Evolutionary conservation across 2,888 invertebrate genomes (phyloP).

Genomic region (Limenitis camilla): DNA sequence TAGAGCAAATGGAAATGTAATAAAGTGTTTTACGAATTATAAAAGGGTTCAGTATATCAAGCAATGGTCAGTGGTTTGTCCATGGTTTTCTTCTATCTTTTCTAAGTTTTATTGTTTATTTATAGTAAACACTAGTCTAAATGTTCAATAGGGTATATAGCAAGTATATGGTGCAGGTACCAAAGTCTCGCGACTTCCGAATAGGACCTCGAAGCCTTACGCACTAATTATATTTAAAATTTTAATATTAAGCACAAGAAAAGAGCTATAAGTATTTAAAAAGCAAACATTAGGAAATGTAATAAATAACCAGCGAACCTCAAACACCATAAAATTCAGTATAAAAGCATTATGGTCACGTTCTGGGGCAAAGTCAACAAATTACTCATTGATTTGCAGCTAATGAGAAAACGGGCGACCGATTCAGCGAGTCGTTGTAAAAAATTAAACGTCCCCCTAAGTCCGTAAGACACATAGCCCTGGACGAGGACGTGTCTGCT

Average conservation of each 20-base stretch:
- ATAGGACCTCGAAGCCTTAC: too few species aligned
- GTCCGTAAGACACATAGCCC: constrained; percentile 71
- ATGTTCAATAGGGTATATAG: neutral
- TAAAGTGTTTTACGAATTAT: too few species aligned
- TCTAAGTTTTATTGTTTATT: too few species aligned
- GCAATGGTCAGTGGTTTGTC: too few species aligned
- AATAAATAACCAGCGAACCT: constrained; percentile 2
- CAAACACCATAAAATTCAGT: constrained; percentile 14
- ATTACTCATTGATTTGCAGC: constrained; percentile 48
- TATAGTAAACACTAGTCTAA: too few species aligned
- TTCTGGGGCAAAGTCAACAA: constrained; percentile 31
- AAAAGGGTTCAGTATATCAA: too few species aligned
- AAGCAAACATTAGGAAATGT: neutral
- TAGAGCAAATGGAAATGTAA: too few species aligned
- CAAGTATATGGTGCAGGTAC: neutral
- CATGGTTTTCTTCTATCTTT: too few species aligned
- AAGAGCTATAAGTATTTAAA: neutral
- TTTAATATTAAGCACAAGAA: neutral
- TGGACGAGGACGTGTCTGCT: constrained; percentile 66
- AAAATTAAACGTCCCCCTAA: constrained; percentile 62
- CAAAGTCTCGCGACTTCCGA: too few species aligned
- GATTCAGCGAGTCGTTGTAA: constrained; percentile 55
- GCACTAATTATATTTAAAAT: too few species aligned
- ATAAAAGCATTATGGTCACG: constrained; percentile 20
- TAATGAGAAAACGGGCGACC: constrained; percentile 61